phyloP scores from a whole-genome alignment of 2,113 vertebrate species.

The Psittacara wagleri region DNA sequence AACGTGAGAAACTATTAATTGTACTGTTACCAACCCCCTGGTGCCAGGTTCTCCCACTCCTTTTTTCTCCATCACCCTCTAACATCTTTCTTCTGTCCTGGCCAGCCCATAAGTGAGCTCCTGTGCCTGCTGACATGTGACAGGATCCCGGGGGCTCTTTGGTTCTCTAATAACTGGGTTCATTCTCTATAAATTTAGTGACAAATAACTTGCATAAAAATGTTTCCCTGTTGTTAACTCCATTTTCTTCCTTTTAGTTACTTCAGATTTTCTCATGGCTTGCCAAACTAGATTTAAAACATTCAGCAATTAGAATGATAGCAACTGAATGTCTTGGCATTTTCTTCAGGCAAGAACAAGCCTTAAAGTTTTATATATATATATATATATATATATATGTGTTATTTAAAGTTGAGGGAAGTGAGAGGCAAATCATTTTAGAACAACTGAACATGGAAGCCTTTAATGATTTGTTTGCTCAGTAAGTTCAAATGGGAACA shows the following conservation, averaged over 20 bases:
- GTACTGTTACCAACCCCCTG: neutral
- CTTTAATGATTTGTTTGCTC: neutral
- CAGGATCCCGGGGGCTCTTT: neutral
- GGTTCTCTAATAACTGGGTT: neutral
- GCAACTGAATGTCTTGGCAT: neutral
- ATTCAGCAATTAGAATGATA: neutral
- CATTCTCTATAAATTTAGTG: neutral
- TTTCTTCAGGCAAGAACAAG: neutral
- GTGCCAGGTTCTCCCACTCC: neutral
- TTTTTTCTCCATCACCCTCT: neutral
- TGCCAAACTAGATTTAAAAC: neutral
- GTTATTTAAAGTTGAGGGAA: neutral
- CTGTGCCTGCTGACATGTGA: fast-evolving
- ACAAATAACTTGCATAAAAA: neutral
- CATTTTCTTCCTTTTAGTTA: neutral
- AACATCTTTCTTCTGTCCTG: neutral
- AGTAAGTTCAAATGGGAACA: neutral
- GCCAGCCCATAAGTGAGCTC: neutral
- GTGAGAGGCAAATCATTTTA: neutral
- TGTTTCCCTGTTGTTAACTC: neutral
- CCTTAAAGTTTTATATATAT: neutral
- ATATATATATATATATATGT: neutral
- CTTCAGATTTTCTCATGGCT: neutral
- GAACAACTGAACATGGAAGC: neutral
- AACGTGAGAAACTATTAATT: neutral